Percentiles rank a stretch among this genome's conserved stretches.
phyloP scores from a whole-genome alignment of 2,797 vertebrate species.

The Phylloscopus collybita region DNA sequence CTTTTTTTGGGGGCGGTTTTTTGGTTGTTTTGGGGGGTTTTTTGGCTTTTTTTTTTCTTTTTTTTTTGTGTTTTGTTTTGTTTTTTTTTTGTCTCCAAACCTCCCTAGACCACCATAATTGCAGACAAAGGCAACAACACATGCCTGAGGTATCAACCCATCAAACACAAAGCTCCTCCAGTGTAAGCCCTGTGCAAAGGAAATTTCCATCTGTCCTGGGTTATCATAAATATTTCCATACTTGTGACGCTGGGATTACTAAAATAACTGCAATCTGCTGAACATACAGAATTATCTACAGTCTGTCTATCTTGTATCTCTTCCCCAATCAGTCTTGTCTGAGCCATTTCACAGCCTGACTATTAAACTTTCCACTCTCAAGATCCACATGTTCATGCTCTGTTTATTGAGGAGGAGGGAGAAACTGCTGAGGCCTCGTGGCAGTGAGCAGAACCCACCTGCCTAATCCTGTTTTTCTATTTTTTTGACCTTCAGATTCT shows the following conservation, averaged over 20 bases:
- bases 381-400: not conserved
- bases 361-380: not conserved
- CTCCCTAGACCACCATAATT: not conserved
- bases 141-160: not conserved
- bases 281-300: conserved; percentile 24
- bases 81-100: not conserved
- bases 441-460: not conserved
- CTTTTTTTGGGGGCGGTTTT: not conserved
- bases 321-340: conserved; percentile 1
- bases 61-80: not conserved
- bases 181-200: not conserved
- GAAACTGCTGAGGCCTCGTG: not conserved
- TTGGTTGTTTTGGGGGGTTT: no score
- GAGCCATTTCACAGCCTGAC: not conserved
- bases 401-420: not conserved
- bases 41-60: not conserved
- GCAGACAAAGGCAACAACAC: not conserved
- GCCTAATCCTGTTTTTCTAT: not conserved
- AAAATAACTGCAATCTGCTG: conserved; percentile 33
- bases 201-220: conserved; percentile 47
- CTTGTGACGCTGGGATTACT: not conserved
- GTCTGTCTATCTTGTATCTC: conserved; percentile 31
- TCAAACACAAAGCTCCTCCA: not conserved
- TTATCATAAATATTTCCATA: conserved; percentile 54
- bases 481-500: not conserved